Conservation (phyloP, 2,113 vertebrate species). For the Scolopax mira region DNA sequence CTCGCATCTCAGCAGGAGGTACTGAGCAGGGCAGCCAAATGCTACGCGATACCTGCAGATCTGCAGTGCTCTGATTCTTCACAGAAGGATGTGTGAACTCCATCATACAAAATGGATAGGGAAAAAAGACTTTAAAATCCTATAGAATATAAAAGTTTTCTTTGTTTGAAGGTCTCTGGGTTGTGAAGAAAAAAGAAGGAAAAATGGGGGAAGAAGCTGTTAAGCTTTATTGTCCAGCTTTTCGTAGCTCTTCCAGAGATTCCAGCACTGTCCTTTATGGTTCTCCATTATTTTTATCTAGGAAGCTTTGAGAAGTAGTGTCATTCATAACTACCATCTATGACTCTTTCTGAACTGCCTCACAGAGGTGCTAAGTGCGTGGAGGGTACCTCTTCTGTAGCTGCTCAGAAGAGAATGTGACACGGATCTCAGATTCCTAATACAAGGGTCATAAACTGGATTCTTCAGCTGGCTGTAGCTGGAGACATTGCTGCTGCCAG, state of each 20-base stretch:
- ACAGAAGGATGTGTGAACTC: background rate
- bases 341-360: background rate
- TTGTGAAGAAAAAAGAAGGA: background rate
- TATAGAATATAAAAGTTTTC: background rate
- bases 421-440: background rate
- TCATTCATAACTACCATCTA: background rate
- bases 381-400: background rate
- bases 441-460: background rate
- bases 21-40: background rate
- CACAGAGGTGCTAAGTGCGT: background rate
- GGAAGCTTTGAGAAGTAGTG: background rate
- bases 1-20: background rate
- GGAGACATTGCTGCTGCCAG: background rate
- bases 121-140: background rate
- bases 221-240: background rate
- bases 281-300: background rate
- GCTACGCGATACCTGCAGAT: background rate
- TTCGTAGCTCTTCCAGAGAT: background rate
- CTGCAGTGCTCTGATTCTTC: background rate
- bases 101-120: background rate
- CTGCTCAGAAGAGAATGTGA: background rate
- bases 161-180: background rate
- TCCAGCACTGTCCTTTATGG: background rate
- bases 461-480: background rate
- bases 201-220: background rate